Base-by-base conservation (phyloP, 2,797 vertebrate genomes). In the Trichosurus vulpecula region DNA sequence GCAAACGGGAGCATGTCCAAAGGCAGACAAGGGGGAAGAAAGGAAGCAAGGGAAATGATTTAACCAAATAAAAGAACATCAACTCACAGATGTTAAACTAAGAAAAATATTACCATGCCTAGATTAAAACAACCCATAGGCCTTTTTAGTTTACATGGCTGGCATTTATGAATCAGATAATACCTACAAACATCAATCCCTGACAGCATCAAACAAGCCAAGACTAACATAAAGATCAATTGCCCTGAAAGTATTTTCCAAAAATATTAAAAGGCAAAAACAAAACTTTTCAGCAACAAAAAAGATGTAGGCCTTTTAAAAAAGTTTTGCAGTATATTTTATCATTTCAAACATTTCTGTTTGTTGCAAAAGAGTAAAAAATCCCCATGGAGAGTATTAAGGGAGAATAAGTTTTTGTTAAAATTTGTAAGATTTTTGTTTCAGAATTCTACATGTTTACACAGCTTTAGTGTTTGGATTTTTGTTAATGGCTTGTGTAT, bases 91-190 rank as follows among this genome's bases (percentile, higher is more conserved):
- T 92, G 30, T 22, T 54, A 90, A 94, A 41, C 54, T 61, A 52
- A 54, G 27, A 61, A 95, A 81, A 93, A 47, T 31, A 96, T 14
- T 97, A 87, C 94, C 87, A 13, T 92, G 8, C 52, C 87, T 9
- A 95, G n/a, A 54, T 66, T 97, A 96, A 97, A 97, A 4, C 81
- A 96, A 91, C 81, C 91, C 95, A 96, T 30, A 95, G 58, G 92
- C 90, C 95, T 1, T 90, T 95, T 98, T 90, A 95, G 54, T 96
- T 97, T 93, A 91, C 91, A 94, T 97, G 90, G 57, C 31, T 54
- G 91, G 8, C 12, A 92, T 96, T 97, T 41, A 53, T 90, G 58
- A 97, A 96, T 58, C 25, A 96, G 93, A 95, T 74, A 94, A 94
- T 47, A 10, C 19, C 52, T 25, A 53, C 3, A 93, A 97, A 96